Conservation (phyloP, 2,888 invertebrate species). For the Ochropacha duplaris region DNA sequence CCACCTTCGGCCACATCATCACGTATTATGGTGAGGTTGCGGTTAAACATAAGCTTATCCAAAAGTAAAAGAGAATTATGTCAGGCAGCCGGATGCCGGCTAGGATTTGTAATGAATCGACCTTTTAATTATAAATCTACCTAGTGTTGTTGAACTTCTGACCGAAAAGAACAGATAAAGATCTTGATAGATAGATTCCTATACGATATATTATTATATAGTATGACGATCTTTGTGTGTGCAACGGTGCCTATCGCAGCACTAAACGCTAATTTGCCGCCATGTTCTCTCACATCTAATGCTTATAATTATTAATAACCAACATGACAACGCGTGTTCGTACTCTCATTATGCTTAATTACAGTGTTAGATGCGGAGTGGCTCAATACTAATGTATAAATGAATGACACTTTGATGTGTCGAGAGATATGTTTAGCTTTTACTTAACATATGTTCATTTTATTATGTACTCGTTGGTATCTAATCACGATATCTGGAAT, state of each 20-base stretch:
- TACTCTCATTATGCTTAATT: slow-evolving; percentile 35
- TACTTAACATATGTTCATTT: background rate
- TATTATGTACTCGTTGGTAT: no score
- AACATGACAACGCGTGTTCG: slow-evolving; percentile 32
- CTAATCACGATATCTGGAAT: no score
- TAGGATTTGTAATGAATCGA: no score
- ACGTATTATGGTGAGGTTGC: no score
- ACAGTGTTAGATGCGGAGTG: slow-evolving; percentile 17
- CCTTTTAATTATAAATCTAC: no score
- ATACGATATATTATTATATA: background rate
- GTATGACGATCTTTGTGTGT: background rate
- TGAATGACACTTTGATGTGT: slow-evolving; percentile 33
- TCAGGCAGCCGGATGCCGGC: no score
- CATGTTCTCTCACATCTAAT: slow-evolving; percentile 1
- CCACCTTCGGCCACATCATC: no score
- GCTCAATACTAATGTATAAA: slow-evolving; percentile 31
- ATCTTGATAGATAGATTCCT: no score
- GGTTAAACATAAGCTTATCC: no score
- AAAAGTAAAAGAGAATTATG: no score
- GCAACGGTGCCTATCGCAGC: background rate
- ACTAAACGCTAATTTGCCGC: background rate
- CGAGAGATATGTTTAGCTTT: background rate
- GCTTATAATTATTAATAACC: slow-evolving; percentile 32
- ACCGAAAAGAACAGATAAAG: no score
- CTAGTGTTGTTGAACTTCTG: no score